A percentile compares a stretch with the other conserved stretches of the same genome.
phyloP scores from a whole-genome alignment of 2,888 invertebrate species.

The Drosophila multiciliata region DNA sequence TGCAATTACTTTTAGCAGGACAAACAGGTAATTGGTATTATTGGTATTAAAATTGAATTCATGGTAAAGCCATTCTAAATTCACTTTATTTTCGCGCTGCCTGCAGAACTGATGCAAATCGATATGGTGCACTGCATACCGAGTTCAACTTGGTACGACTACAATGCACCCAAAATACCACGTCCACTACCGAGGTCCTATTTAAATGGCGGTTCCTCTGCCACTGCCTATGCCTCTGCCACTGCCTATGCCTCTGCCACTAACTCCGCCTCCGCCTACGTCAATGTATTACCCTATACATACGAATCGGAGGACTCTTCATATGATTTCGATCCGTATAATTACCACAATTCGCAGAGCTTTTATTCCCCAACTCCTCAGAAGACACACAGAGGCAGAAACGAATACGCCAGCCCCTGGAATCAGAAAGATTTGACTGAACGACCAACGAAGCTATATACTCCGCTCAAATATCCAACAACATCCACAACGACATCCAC shows the following conservation, averaged over 20 bases:
- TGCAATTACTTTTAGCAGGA: constrained; percentile 27
- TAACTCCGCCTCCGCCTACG: not conserved
- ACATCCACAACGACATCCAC: not conserved
- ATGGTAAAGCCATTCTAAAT: not conserved
- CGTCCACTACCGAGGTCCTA: not conserved
- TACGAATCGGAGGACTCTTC: constrained; percentile 1
- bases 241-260: not conserved
- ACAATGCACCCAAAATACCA: constrained; percentile 16
- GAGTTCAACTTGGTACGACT: constrained; percentile 16
- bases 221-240: not conserved
- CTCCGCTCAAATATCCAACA: not conserved
- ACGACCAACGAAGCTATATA: not conserved
- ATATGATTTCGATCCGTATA: constrained; percentile 2
- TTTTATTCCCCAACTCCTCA: constrained; percentile 5
- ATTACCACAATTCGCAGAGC: not conserved
- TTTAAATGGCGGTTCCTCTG: not conserved
- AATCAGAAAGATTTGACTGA: constrained; percentile 6
- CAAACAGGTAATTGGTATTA: constrained; percentile 19
- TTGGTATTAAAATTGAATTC: too few species aligned
- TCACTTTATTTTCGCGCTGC: not conserved
- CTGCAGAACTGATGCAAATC: constrained; percentile 25
- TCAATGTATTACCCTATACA: not conserved
- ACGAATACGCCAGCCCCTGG: constrained; percentile 1
- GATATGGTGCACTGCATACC: constrained; percentile 33
- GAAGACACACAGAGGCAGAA: not conserved